These are phyloP conservation scores for Oeneis ivallda DNA, from an alignment of 2,888 invertebrate genomes.

Conservation along the genomic window DNA sequence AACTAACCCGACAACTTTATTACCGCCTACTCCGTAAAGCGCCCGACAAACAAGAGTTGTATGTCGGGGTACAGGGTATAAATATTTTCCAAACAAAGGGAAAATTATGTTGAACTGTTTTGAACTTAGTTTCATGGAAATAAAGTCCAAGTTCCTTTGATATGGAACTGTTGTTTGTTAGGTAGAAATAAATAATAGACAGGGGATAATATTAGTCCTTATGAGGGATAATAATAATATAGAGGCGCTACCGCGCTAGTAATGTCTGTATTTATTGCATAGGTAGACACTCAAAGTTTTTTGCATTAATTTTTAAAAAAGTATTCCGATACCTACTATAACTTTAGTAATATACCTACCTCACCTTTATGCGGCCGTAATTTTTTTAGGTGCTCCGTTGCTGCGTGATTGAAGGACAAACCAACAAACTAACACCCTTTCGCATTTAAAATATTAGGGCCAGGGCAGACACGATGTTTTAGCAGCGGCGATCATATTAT, in stretches of 20 bases:
- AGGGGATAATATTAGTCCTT: neutral
- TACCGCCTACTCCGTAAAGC: neutral
- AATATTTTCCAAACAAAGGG: neutral
- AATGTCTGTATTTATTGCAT: neutral
- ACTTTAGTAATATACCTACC: neutral
- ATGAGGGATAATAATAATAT: neutral
- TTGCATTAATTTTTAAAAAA: neutral
- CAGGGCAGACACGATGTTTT: too few relatives aligned
- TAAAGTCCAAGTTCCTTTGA: neutral
- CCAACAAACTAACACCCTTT: too few relatives aligned
- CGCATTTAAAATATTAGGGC: too few relatives aligned
- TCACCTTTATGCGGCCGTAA: neutral
- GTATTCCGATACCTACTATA: neutral
- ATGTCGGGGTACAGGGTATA: neutral
- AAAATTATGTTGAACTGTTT: neutral
- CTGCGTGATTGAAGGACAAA: too few relatives aligned
- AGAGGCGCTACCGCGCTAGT: neutral
- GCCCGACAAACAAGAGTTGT: neutral
- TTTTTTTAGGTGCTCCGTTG: too few relatives aligned
- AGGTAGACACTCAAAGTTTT: neutral
- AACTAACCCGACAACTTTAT: slow-evolving; percentile 1
- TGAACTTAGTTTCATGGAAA: neutral
- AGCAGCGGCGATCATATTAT: too few relatives aligned
- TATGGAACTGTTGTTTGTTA: neutral
- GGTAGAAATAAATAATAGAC: neutral